Base-by-base conservation (phyloP, 1,140 invertebrate species). In the Philopotamus ludificatus region DNA sequence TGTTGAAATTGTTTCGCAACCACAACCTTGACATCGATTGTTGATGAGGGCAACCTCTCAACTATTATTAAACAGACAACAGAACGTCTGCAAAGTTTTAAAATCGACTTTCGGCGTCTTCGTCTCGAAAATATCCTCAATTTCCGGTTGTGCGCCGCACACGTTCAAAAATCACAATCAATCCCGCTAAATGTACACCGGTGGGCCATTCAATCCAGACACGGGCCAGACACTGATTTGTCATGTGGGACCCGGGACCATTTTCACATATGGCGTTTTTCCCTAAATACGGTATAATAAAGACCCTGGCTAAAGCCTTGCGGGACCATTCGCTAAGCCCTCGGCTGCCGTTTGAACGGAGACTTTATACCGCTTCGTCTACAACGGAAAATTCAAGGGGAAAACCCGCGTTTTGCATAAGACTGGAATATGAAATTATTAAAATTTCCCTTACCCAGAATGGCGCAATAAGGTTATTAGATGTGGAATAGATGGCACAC, bases 221-320 rank as follows among this genome's bases (percentile, higher is more conserved):
- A 34, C 28, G 28, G 28, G 28, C 39, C 54, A 42, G 18, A 42
- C 34, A 15, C 23, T 22, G 50, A 53, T 25, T 53, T 26, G 20
- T 15, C 50, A 25, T 22, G 18, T 10, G 34, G 54, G 54, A 16
- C 34, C 21, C 23, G 28, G 23, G 22, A 25, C 28, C 12, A 12
- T 12, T 12, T 7, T n/a, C 12, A 22, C n/a, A 20, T 16, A 57
- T 7, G 21, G 54, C 21, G 54, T 57, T 57, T 57, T 57, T 57
- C 54, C 34, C 54, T 42, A 57, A 57, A 57, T 57, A 42, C 34
- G 2, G 18, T 21, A 57, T 57, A 57, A 57, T 57, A 57, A 57
- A 57, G 54, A 42, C 54, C 7, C 26, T 21, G 15, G 16, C 54
- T 10, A n/a, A 39, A 9, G 54, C 54, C 54, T 21, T 28, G 2